These are phyloP conservation scores for Plutella xylostella DNA, from an alignment of 2,888 invertebrate genomes.

Conservation along the genomic window DNA sequence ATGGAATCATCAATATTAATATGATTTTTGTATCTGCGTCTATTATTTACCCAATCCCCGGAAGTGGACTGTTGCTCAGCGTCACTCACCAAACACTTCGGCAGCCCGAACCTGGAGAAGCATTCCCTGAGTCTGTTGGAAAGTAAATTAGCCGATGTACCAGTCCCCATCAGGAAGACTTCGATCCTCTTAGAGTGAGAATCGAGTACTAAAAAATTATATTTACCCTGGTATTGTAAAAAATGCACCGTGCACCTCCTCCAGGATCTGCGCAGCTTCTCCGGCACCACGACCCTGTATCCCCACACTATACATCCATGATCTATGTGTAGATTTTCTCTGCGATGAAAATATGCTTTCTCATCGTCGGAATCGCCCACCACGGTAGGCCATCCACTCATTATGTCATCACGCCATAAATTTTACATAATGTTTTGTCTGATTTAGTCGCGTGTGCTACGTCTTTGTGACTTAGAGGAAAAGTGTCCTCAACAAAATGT, in stretches of 20 bases:
- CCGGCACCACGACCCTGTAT: constrained; percentile 12
- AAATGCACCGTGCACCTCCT: constrained; percentile 15
- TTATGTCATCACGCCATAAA: not conserved
- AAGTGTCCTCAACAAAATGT: not conserved
- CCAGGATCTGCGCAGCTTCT: constrained; percentile 1
- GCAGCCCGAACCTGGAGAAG: constrained; percentile 15
- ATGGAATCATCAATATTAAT: too few species aligned
- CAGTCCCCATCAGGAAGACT: not conserved
- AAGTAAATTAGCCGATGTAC: not conserved
- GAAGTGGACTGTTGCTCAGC: too few species aligned
- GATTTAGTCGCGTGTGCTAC: not conserved
- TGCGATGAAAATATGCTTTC: not conserved
- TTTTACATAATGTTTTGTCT: not conserved
- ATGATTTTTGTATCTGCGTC: too few species aligned
- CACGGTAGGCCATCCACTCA: not conserved
- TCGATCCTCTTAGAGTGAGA: not conserved
- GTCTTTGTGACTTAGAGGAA: not conserved
- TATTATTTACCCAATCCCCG: too few species aligned
- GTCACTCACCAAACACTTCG: constrained; percentile 14
- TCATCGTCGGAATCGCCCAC: not conserved
- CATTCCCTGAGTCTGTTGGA: constrained; percentile 5
- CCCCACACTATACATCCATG: too few species aligned
- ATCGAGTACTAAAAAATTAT: not conserved
- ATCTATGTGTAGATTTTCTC: too few species aligned
- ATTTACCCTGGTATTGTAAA: constrained; percentile 9